Conservation (phyloP, 2,888 invertebrate species). For the Lycaena phlaeas region DNA sequence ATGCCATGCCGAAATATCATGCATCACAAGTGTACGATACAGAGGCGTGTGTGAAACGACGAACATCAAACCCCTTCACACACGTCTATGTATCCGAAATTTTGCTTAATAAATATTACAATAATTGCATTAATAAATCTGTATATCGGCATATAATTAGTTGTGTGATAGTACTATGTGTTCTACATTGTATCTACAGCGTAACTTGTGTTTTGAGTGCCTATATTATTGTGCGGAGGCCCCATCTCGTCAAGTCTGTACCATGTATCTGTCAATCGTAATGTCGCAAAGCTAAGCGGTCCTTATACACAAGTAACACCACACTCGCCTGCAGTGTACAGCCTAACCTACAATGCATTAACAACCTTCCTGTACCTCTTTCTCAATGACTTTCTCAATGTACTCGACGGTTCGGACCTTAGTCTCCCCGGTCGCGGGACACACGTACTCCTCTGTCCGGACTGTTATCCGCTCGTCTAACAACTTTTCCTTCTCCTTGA, state of each 20-base stretch:
- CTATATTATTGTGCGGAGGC: constrained; percentile 20
- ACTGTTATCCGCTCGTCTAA: constrained; percentile 91
- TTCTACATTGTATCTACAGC: constrained; percentile 8
- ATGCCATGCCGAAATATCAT: constrained; percentile 67
- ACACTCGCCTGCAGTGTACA: constrained; percentile 65
- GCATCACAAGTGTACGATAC: constrained; percentile 40
- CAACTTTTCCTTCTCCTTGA: constrained; percentile 91
- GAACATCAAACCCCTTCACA: constrained; percentile 10
- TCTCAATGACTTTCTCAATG: constrained; percentile 95
- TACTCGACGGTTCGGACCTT: constrained; percentile 93
- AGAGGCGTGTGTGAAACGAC: constrained; percentile 3
- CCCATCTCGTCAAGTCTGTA: constrained; percentile 15
- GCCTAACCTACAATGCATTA: constrained; percentile 50
- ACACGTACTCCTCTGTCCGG: constrained; percentile 90
- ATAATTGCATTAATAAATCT: background rate
- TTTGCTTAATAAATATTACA: no score
- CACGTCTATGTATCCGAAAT: background rate
- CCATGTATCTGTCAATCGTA: constrained; percentile 24
- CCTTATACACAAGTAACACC: constrained; percentile 41
- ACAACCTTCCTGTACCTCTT: constrained; percentile 83
- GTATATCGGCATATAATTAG: constrained; percentile 3
- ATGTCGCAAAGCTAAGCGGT: constrained; percentile 57
- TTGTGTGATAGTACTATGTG: constrained; percentile 9
- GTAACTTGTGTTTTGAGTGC: constrained; percentile 18
- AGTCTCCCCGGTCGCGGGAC: constrained; percentile 88